These are phyloP conservation scores for Gobionotothen gibberifrons DNA, from an alignment of 2,797 vertebrate species.

Conservation along the genomic window DNA sequence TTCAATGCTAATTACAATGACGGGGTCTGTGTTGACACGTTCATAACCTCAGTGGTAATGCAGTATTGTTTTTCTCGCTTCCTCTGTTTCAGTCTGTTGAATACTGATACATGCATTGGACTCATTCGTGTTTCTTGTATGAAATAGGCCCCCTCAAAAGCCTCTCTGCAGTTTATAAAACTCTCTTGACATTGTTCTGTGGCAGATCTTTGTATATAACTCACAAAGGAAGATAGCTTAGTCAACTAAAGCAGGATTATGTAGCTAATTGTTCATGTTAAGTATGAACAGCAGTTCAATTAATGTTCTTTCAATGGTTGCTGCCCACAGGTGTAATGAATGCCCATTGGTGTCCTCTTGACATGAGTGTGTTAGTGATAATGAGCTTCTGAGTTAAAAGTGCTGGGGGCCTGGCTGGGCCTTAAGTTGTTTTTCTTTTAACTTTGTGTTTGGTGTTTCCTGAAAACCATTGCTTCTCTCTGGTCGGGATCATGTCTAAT, in stretches of 20 bases:
- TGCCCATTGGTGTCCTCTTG: conserved; percentile 55
- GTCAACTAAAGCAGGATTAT: conserved; percentile 39
- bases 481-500: conserved; percentile 1
- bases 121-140: conserved; percentile 15
- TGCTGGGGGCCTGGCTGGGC: conserved; percentile 26
- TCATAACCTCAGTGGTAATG: conserved; percentile 7
- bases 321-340: conserved; percentile 63
- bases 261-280: conserved; percentile 47
- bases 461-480: conserved; percentile 10
- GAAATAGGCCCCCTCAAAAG: conserved; percentile 37
- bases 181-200: conserved; percentile 26
- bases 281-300: conserved; percentile 37
- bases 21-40: neutral
- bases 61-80: neutral
- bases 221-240: conserved; percentile 33
- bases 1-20: neutral
- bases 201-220: conserved; percentile 17
- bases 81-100: conserved; percentile 11
- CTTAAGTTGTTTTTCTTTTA: conserved; percentile 15
- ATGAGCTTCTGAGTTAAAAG: conserved; percentile 61
- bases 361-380: conserved; percentile 55
- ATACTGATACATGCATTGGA: conserved; percentile 17
- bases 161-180: conserved; percentile 21
- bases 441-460: conserved; percentile 5
- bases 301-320: conserved; percentile 52